Percentiles rank a stretch among this genome's conserved stretches.
Conservation (phyloP, 2,113 vertebrate genomes). For the Tragelaphus buxtoni region DNA sequence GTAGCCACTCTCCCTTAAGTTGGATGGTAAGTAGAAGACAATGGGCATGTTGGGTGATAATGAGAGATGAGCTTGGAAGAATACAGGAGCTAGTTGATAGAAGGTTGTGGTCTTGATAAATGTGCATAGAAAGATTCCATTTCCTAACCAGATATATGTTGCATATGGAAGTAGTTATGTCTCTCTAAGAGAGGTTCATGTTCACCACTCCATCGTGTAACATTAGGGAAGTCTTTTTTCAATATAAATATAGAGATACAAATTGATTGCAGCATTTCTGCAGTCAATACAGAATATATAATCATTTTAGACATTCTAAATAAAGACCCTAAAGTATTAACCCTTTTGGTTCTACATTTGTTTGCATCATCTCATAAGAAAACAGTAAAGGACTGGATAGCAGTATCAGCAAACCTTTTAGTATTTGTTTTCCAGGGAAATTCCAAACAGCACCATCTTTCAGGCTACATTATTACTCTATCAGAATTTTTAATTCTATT, state of each 20-base stretch:
- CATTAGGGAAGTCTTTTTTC: slow-evolving; percentile 8
- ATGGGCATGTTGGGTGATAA: not conserved
- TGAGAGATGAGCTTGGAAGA: slow-evolving; percentile 37
- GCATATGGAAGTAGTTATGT: slow-evolving; percentile 64
- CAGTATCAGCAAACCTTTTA: not conserved
- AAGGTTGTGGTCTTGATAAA: slow-evolving; percentile 47
- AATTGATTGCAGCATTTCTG: not conserved
- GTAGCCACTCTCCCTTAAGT: not conserved
- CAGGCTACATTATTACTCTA: not conserved
- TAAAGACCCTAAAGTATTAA: not conserved
- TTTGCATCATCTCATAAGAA: not conserved
- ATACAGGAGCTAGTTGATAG: slow-evolving; percentile 33
- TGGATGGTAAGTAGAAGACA: not conserved
- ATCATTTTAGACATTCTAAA: not conserved
- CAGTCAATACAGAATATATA: not conserved
- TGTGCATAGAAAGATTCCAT: slow-evolving; percentile 4
- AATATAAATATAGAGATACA: slow-evolving; percentile 1
- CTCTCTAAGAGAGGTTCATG: slow-evolving; percentile 20
- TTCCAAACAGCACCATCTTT: not conserved
- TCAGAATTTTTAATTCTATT: not conserved
- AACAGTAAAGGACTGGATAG: not conserved
- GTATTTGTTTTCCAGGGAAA: not conserved
- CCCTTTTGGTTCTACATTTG: not conserved
- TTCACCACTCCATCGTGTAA: slow-evolving; percentile 9
- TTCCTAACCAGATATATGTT: slow-evolving; percentile 55